Evolutionary conservation across 2,797 vertebrate species (phyloP).

Genomic region (Pangasius sanitwongsei): DNA sequence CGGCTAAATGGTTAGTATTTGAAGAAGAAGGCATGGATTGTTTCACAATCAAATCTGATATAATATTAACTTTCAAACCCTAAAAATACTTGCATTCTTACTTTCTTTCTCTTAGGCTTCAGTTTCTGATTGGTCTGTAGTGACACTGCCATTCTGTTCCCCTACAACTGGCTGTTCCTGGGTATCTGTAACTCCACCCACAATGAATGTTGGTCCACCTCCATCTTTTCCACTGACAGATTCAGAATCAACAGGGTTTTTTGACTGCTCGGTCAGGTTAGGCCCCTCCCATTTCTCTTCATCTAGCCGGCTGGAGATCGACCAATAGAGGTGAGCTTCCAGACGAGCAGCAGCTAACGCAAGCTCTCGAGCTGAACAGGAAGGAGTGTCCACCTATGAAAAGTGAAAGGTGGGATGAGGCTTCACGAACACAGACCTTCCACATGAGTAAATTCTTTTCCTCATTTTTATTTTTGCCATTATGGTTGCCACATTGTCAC

Average conservation of each 20-base stretch:
- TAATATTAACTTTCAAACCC: slow-evolving; percentile 22
- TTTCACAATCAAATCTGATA: slow-evolving; percentile 49
- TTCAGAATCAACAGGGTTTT: slow-evolving; percentile 50
- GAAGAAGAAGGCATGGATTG: slow-evolving; percentile 44
- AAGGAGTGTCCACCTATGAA: slow-evolving; percentile 84
- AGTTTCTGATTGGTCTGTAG: slow-evolving; percentile 79
- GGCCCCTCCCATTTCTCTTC: slow-evolving; percentile 80
- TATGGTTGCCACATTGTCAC: neutral
- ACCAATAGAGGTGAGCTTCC: slow-evolving; percentile 92
- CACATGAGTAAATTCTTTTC: neutral
- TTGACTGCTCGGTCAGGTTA: slow-evolving; percentile 66
- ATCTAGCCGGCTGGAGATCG: slow-evolving; percentile 89
- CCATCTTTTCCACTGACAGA: slow-evolving; percentile 67
- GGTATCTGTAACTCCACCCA: slow-evolving; percentile 74
- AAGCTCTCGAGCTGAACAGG: slow-evolving; percentile 86
- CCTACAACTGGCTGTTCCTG: slow-evolving; percentile 74
- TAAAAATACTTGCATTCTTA: slow-evolving; percentile 37
- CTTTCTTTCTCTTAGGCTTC: slow-evolving; percentile 70
- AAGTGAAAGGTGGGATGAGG: neutral
- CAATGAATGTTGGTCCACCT: slow-evolving; percentile 65
- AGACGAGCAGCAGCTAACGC: slow-evolving; percentile 82
- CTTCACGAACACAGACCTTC: neutral
- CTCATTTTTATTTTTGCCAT: neutral
- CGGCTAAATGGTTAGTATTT: slow-evolving; percentile 55
- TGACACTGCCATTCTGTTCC: slow-evolving; percentile 77